These are phyloP conservation scores for Cephus rjabovi DNA, from an alignment of 2,888 invertebrate species.

Conservation along the genomic window DNA sequence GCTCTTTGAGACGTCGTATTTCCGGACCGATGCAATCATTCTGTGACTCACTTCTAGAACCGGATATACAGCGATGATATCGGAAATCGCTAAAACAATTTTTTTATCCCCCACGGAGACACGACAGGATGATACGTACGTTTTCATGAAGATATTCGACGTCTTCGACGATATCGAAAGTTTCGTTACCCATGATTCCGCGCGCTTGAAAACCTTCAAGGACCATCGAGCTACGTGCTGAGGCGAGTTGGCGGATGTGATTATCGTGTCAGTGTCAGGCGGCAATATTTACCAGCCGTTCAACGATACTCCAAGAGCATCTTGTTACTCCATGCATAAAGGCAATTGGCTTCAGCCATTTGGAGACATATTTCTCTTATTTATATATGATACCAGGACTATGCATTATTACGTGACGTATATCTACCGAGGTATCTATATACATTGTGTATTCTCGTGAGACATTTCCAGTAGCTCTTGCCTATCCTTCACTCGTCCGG, in stretches of 20 bases:
- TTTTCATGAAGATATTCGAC: neutral
- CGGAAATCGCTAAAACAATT: neutral
- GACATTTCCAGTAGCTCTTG: neutral
- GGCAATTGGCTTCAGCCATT: neutral
- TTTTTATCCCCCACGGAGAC: neutral
- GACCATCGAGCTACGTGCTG: neutral
- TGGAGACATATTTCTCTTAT: neutral
- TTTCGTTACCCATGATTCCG: neutral
- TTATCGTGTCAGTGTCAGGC: neutral
- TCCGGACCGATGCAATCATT: neutral
- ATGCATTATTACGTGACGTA: neutral
- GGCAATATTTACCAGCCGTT: neutral
- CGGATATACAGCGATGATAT: neutral
- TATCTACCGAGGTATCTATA: neutral
- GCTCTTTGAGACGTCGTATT: neutral
- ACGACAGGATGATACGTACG: neutral
- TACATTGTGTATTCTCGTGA: neutral
- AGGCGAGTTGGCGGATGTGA: neutral
- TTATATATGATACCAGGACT: neutral
- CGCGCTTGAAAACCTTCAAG: neutral
- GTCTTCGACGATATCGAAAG: neutral
- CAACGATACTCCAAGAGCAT: neutral
- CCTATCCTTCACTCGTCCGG: neutral
- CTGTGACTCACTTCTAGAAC: neutral
- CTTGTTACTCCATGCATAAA: neutral